Evolutionary conservation across 2,113 vertebrate species (phyloP), one percentile per base, ranked within the genome.

Genomic region (Halcyon senegalensis): DNA sequence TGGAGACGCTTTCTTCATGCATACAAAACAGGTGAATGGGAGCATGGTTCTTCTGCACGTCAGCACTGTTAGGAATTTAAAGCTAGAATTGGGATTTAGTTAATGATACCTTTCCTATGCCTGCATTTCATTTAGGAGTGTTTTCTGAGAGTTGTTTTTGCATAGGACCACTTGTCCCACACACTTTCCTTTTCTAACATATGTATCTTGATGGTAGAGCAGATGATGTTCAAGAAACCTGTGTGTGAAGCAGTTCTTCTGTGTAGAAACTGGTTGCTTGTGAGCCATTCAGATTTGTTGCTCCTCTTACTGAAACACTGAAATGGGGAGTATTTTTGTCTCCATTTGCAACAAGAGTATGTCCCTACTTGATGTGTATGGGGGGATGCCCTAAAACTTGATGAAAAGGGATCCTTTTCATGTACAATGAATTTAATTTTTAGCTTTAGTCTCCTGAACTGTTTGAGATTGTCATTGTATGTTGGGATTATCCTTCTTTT

Each of bases 181-280:
- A 41, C 31, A 21, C 39, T 56, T 80, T 25, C 23, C 19, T 50
- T 50, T 79, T 51, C 64, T 77, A 48, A 64, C 4, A 1, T 24
- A 25, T 1, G 0, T 62, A 30, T 12, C 19, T 50, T 0, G 0
- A 19, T 62, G n/a, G 7, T 15, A 50, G 63, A 77, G 33, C 28
- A 56, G 20, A 14, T 70, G 39, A 76, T 51, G 51, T 56, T 48
- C 9, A 18, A 17, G 17, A 64, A 76, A 10, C 44, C 13, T 12
- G 28, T 44, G 31, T 44, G 33, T 59, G 31, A 56, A 37, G 37
- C 28, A 37, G 2, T 73, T 63, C 2, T 41, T 15, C 14, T 69
- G 8, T 41, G 50, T 24, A 88, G 31, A 56, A 56, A 10, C 21
- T 19, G 30, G 11, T 41, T 83, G 27, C 20, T 53, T 59, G 5